Evolutionary conservation across 2,888 invertebrate genomes (phyloP).

Genomic region (Seira musarum): DNA sequence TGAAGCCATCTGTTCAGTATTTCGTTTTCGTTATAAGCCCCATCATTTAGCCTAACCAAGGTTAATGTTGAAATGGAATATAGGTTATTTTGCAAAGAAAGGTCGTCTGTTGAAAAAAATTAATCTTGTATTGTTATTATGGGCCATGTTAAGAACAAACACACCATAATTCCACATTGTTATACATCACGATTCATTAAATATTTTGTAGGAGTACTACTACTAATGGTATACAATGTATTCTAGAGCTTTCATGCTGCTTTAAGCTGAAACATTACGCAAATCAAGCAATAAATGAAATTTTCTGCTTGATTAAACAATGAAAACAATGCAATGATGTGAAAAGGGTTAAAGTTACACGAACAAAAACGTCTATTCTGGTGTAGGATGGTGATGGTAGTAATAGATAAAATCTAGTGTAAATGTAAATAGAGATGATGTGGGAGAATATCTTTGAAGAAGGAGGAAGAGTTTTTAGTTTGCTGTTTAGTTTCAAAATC

Average conservation of each 20-base stretch:
- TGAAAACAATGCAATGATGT: background rate
- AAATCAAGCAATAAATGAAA: slow-evolving; percentile 13
- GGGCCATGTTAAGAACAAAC: background rate
- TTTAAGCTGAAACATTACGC: slow-evolving; percentile 2
- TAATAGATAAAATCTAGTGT: background rate
- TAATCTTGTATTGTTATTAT: background rate
- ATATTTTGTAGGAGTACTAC: background rate
- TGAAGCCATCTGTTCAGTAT: too few relatives aligned
- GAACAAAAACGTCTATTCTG: background rate
- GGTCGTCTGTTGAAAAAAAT: background rate
- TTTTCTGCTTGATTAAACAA: slow-evolving; percentile 10
- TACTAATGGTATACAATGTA: background rate
- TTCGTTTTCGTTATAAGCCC: too few relatives aligned
- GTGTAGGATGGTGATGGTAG: background rate
- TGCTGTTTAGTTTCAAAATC: background rate
- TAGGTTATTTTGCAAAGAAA: slow-evolving; percentile 10
- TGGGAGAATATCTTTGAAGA: background rate
- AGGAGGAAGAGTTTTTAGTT: background rate
- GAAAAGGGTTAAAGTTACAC: background rate
- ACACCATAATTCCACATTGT: background rate
- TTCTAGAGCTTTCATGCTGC: background rate
- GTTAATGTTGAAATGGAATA: background rate
- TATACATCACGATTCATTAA: slow-evolving; percentile 9
- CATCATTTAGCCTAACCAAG: background rate
- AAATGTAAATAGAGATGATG: background rate